Evolutionary conservation across 2,113 vertebrate species (phyloP).

Genomic region (Cyprinodon tularosa): DNA sequence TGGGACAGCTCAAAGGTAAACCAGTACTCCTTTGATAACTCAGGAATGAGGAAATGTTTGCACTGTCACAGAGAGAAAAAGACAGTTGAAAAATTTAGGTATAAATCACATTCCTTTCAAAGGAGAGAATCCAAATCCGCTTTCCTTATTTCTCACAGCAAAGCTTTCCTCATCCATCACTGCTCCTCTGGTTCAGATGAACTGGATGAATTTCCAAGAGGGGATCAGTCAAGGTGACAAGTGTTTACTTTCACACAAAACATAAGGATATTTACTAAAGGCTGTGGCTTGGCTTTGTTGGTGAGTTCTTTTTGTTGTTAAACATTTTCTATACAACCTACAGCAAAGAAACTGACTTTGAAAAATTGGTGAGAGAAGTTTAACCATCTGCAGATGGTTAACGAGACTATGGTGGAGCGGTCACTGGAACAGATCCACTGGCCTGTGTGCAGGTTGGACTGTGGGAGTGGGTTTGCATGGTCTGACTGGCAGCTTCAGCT

Average conservation of each 20-base stretch:
- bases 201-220: slow-evolving; percentile 8
- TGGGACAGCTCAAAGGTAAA: slow-evolving; percentile 51
- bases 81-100: slow-evolving; percentile 37
- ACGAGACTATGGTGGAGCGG: no score
- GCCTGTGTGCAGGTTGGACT: no score
- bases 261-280: slow-evolving; percentile 19
- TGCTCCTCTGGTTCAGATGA: neutral
- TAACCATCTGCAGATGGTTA: no score
- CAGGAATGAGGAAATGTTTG: slow-evolving; percentile 69
- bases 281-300: no score
- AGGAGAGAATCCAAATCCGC: neutral
- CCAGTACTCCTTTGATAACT: slow-evolving; percentile 21
- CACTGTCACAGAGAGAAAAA: slow-evolving; percentile 31
- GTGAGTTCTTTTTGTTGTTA: no score
- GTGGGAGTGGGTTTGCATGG: no score
- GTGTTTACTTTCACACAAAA: slow-evolving; percentile 41
- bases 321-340: no score
- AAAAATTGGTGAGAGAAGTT: no score
- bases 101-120: slow-evolving; percentile 48
- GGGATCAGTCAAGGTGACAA: neutral
- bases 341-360: no score
- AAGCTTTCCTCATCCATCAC: slow-evolving; percentile 54
- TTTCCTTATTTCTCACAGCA: slow-evolving; percentile 37
- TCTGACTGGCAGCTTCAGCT: no score
- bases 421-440: no score